Base-by-base conservation (phyloP, 2,797 vertebrate genomes). In the Clarias pachynema region DNA sequence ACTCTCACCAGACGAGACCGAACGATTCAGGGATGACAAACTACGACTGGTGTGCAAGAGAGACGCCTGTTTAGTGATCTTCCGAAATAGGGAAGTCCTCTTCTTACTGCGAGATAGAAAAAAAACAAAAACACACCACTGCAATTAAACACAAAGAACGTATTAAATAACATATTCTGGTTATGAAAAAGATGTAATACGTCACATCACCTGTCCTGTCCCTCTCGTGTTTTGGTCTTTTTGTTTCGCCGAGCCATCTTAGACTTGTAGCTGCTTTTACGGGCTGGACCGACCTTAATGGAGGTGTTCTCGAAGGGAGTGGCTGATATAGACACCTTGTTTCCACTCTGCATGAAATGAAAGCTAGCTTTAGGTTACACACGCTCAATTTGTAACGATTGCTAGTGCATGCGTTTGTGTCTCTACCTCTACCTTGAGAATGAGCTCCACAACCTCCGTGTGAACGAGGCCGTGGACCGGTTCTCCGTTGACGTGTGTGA, bases 221-320 rank as follows among this genome's bases (percentile, higher is more conserved):
- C 97, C 34, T 99, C 98, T 92, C 97, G 98, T 86, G 89, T 96
- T 92, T 95, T 97, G 88, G 91, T 96, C 91, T 96, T 97, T 94
- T 98, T 98, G 93, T 95, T 98, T 89, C 98, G 96, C 49, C 98
- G 94, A 24, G 97, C 98, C 98, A 99, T 99, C 93, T 98, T 99
- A 86, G 97, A 96, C 90, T 97, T 99, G 91, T 95, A 93, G 91
- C 93, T 95, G 83, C 96, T 95, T 91, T 97, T 99, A 24, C 98
- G 94, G 66, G 98, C 98, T 0, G 98, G 98, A 5, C 98, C 98
- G 66, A 98, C 95, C 92, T 98, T 98, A 92, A 99, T 99, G 79
- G 98, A 98, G 0, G 98, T 99, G 91, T 99, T 99, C 90, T 99
- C 98, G 91, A 99, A 97, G 0, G 97, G 97, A 0, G 98, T 98